Conservation (phyloP, 2,797 vertebrate genomes). For the Hypotaenidia philippensis region DNA sequence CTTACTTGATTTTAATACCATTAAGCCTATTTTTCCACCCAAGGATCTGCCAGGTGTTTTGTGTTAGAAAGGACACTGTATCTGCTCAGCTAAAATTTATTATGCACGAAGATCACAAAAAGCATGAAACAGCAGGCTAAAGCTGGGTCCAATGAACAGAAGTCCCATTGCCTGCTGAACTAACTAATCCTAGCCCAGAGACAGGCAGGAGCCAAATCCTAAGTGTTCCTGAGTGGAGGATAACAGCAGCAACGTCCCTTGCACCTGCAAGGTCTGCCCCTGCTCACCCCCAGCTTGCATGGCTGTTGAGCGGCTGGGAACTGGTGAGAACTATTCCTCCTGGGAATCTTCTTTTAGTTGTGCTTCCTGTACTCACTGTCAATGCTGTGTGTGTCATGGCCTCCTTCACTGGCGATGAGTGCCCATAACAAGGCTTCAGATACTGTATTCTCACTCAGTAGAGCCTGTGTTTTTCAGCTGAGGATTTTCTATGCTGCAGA, state of each 20-base stretch:
- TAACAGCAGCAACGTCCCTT: accelerated
- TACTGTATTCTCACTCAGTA: not conserved
- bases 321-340: not conserved
- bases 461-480: not conserved
- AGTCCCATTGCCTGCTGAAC: not conserved
- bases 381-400: not conserved
- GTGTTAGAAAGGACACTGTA: not conserved
- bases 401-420: not conserved
- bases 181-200: not conserved
- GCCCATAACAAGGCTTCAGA: not conserved
- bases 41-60: not conserved
- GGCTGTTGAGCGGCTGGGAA: accelerated
- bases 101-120: not conserved
- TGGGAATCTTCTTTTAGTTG: accelerated
- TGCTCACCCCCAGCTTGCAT: accelerated
- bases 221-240: accelerated
- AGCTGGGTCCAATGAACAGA: not conserved
- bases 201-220: accelerated
- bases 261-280: accelerated
- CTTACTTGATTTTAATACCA: not conserved
- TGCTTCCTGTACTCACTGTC: accelerated
- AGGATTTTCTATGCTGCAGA: not conserved
- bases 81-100: not conserved
- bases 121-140: not conserved
- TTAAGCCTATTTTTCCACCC: not conserved